phyloP scores from a whole-genome alignment of 2,888 invertebrate species.

The Apotomis turbidana region DNA sequence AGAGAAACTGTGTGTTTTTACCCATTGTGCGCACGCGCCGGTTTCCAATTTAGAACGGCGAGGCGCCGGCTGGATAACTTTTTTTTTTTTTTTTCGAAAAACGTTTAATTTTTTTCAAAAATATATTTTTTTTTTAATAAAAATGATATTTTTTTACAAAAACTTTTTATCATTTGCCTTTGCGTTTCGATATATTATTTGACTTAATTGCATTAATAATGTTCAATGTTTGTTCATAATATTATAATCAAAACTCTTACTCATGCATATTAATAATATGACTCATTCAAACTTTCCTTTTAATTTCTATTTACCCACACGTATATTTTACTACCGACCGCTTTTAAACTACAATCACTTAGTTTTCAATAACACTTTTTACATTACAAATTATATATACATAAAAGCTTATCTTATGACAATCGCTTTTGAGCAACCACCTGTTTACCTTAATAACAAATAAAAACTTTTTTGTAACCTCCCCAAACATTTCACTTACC shows the following conservation, averaged over 20 bases:
- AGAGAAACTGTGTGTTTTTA: constrained; percentile 80
- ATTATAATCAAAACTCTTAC: constrained; percentile 12
- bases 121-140: background rate
- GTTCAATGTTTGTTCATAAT: background rate
- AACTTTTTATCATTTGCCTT: too few relatives aligned
- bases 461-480: background rate
- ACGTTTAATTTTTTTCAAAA: background rate
- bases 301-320: constrained; percentile 34
- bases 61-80: constrained; percentile 21
- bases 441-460: constrained; percentile 20
- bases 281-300: constrained; percentile 35
- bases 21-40: constrained; percentile 62
- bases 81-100: background rate
- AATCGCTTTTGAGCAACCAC: constrained; percentile 14
- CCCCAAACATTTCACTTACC: constrained; percentile 59
- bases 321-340: background rate
- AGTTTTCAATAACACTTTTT: background rate
- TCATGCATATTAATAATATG: constrained; percentile 23
- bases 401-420: background rate
- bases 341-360: background rate
- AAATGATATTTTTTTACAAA: background rate
- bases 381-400: background rate
- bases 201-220: background rate
- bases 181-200: too few relatives aligned
- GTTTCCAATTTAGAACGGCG: constrained; percentile 49